A percentile compares a stretch with the other conserved stretches of the same genome.
These are phyloP conservation scores for Grammomys surdaster DNA, from an alignment of 2,113 vertebrate genomes.

Conservation along the genomic window DNA sequence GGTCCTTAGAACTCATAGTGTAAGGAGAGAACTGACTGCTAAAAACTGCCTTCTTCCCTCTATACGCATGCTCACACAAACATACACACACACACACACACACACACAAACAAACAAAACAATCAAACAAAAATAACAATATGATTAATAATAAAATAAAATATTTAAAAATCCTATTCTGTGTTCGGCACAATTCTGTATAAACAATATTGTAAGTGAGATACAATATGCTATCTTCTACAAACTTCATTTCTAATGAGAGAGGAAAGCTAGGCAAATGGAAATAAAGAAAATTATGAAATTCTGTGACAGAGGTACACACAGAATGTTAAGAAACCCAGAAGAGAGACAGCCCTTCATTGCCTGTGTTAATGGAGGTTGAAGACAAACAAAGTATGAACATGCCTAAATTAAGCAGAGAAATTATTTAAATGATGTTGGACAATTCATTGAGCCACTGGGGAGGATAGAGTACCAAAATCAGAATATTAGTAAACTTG, in stretches of 20 bases:
- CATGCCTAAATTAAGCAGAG: background rate
- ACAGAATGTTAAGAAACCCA: background rate
- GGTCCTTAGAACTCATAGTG: too few relatives aligned
- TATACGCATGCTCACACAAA: background rate
- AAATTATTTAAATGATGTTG: background rate
- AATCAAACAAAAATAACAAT: background rate
- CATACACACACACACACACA: background rate
- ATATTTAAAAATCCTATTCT: background rate
- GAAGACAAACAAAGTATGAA: background rate
- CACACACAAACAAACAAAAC: background rate
- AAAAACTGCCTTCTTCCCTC: background rate
- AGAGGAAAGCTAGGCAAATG: background rate
- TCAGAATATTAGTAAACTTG: background rate
- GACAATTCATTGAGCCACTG: background rate
- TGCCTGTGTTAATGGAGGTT: background rate
- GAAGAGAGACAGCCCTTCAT: background rate
- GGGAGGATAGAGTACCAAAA: background rate
- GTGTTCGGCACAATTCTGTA: background rate
- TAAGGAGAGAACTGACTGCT: background rate
- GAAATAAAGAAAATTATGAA: background rate
- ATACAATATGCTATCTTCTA: background rate
- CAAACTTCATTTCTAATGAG: background rate
- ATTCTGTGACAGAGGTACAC: background rate
- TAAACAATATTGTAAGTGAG: background rate
- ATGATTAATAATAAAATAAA: background rate